Evolutionary conservation across 2,797 vertebrate genomes (phyloP), one percentile per base, ranked within the genome.

Genomic region (Knipowitschia caucasica): DNA sequence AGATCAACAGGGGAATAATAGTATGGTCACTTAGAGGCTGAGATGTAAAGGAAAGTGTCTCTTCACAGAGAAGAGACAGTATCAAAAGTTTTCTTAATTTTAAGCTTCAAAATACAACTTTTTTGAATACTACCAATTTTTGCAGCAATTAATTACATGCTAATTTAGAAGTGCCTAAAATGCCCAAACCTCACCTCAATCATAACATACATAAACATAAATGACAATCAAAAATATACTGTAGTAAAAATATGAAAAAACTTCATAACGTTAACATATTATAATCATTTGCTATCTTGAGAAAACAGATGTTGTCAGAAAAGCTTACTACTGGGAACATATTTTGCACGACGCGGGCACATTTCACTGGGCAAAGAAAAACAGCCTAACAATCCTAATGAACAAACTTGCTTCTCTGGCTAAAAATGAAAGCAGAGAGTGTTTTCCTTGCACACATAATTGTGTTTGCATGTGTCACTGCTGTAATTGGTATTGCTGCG

Each of bases 401-500:
- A 64, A 24, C 23, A 21, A 49, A 17, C 35, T 23, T 27, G 50
- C 52, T 54, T 52, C 34, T 18, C 40, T 11, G 4, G 20, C 35
- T 34, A 23, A 53, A 58, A 44, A 23, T 2, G 4, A 2, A 35
- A 33, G 14, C 36, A 36, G 29, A 5, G 14, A 26, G 23, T n/a
- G 11, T 7, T 35, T 24, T 27, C 36, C 18, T 20, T 38, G 1
- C 11, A 9, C 12, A 21, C 36, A 12, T 47, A 9, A 47, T 25
- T 39, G 45, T 56, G 6, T 38, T 14, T 56, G 35, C 26, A 38
- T 47, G 53, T 61, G 57, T 65, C 47, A 53, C 20, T 15, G 11
- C 7, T 63, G 33, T 65, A 44, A 69, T 61, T 73, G 62, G 60
- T 34, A 71, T 62, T 64, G 44, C 21, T 27, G 25, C 30, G 8